phyloP scores from a whole-genome alignment of 1,140 invertebrate genomes.

The Formica selysi region DNA sequence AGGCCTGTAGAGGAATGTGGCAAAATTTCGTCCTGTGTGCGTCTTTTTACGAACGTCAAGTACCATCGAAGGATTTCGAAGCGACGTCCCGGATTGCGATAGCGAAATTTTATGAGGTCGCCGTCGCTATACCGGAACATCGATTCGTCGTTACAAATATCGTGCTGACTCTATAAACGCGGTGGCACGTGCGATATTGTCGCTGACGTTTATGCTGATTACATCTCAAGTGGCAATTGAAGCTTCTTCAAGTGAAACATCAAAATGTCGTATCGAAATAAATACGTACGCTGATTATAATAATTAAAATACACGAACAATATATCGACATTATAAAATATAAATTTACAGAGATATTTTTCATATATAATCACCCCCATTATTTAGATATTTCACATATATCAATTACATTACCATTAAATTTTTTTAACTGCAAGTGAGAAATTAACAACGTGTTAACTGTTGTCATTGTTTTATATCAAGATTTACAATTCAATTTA shows the following conservation, averaged over 20 bases:
- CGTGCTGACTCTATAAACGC: constrained; percentile 18
- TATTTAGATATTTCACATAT: no score
- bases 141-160: constrained; percentile 14
- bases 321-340: background rate
- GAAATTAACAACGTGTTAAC: no score
- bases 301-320: background rate
- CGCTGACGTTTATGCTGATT: constrained; percentile 22
- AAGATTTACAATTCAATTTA: no score
- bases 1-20: background rate
- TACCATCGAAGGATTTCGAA: constrained; percentile 3
- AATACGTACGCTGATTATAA: background rate
- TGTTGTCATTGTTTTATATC: no score
- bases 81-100: constrained; percentile 17
- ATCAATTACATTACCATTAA: no score
- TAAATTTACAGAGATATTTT: no score
- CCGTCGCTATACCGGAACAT: constrained; percentile 1
- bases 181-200: constrained; percentile 7
- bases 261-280: background rate
- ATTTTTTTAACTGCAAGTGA: no score
- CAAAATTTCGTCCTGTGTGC: background rate
- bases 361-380: no score
- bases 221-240: constrained; percentile 18
- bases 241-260: background rate
- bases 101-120: constrained; percentile 34
- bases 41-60: constrained; percentile 11